Conservation (phyloP, 2,888 invertebrate genomes). For the Drosophila longiperda region DNA sequence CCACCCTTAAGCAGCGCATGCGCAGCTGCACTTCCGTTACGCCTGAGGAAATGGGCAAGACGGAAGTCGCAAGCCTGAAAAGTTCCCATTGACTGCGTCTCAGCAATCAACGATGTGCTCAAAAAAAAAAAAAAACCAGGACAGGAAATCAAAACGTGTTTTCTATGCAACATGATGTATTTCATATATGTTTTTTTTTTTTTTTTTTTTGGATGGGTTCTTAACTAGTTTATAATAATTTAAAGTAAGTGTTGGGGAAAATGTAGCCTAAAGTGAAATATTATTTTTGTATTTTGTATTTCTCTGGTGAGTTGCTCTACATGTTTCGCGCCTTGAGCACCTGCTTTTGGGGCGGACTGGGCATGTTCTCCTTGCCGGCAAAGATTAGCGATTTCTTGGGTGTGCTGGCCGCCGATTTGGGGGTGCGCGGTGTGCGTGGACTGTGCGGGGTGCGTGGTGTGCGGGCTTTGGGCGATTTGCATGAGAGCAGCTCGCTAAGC, state of each 20-base stretch:
- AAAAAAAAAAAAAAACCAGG: not conserved
- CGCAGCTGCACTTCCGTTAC: conserved; percentile 71
- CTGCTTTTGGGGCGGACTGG: conserved; percentile 82
- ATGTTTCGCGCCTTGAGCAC: conserved; percentile 83
- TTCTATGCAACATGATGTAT: conserved; percentile 53
- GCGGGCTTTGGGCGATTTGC: conserved; percentile 69
- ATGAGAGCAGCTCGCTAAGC: conserved; percentile 75
- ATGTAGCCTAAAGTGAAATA: conserved; percentile 50
- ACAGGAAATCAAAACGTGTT: conserved; percentile 65
- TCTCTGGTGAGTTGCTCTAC: conserved; percentile 29
- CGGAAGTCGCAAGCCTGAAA: conserved; percentile 45
- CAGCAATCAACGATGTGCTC: conserved; percentile 49
- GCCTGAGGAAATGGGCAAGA: conserved; percentile 58
- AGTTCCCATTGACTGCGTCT: conserved; percentile 63
- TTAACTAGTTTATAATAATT: conserved; percentile 63
- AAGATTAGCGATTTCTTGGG: conserved; percentile 84
- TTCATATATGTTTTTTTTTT: conserved; percentile 28
- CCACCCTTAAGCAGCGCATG: conserved; percentile 72
- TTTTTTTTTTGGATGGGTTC: conserved; percentile 19
- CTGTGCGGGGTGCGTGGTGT: conserved; percentile 68
- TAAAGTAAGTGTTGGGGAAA: conserved; percentile 27
- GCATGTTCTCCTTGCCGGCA: conserved; percentile 84
- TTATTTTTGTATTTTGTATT: conserved; percentile 13
- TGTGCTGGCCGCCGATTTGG: conserved; percentile 69
- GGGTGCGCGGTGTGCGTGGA: conserved; percentile 76